Conservation (phyloP, 2,797 vertebrate species). For the Salarias fasciatus region DNA sequence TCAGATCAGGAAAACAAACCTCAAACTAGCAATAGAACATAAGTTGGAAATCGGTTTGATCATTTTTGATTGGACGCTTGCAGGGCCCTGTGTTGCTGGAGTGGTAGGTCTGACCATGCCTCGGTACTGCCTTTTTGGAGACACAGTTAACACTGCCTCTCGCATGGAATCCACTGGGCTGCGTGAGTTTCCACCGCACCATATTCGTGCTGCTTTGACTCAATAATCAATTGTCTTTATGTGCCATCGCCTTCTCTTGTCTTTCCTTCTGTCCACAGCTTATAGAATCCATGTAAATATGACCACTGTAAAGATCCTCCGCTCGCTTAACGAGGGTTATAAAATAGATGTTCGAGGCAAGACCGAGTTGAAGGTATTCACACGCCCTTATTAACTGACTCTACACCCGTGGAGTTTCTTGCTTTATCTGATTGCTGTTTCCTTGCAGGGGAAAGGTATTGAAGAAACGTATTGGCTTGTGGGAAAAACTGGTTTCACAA, state of each 20-base stretch:
- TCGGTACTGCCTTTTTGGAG: constrained; percentile 90
- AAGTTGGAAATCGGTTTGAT: background rate
- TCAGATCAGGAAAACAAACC: background rate
- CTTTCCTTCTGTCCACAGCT: constrained; percentile 66
- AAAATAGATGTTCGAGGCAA: constrained; percentile 84
- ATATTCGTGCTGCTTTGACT: too few relatives aligned
- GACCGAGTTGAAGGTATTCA: constrained; percentile 88
- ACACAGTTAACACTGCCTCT: constrained; percentile 90
- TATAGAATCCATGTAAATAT: constrained; percentile 88
- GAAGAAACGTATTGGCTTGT: constrained; percentile 89
- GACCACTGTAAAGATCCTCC: constrained; percentile 85
- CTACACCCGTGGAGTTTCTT: background rate
- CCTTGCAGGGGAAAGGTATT: constrained; percentile 84
- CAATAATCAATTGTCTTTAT: too few relatives aligned
- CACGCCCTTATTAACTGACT: background rate
- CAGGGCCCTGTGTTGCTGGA: constrained; percentile 86
- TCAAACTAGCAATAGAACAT: too few relatives aligned
- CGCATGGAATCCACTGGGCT: constrained; percentile 90
- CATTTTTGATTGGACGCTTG: constrained; percentile 8
- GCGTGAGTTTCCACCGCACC: constrained; percentile 79
- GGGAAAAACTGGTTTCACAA: constrained; percentile 82
- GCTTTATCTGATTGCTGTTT: background rate
- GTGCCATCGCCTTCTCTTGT: background rate
- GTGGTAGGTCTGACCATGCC: constrained; percentile 89
- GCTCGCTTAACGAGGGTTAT: constrained; percentile 84